Percentiles rank a stretch among this genome's conserved stretches.
Conservation (phyloP, 1,140 invertebrate genomes). For the Trichomalopsis sarcophagae region DNA sequence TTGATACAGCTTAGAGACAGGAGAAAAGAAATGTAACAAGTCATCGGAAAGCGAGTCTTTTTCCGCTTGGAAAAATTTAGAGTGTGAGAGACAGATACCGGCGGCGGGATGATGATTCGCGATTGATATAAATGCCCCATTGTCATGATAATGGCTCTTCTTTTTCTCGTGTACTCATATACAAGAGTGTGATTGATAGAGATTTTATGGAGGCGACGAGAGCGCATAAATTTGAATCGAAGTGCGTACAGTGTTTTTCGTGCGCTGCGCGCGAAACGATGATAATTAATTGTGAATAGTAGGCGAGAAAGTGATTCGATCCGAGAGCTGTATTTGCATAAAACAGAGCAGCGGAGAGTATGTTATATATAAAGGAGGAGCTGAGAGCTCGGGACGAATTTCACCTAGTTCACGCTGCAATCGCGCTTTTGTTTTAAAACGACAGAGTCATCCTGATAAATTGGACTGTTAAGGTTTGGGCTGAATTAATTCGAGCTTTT, state of each 20-base stretch:
- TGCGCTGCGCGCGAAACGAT: background rate
- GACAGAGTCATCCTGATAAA: conserved; percentile 18
- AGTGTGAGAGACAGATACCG: background rate
- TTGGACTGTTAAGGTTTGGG: background rate
- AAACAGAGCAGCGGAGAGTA: background rate
- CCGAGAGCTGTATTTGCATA: background rate
- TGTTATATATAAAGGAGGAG: background rate
- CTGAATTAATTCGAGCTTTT: background rate
- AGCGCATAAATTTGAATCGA: background rate
- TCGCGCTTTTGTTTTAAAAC: conserved; percentile 16
- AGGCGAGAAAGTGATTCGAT: background rate
- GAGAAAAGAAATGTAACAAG: background rate
- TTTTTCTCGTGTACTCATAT: background rate
- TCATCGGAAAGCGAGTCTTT: conserved; percentile 6
- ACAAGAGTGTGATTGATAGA: conserved; percentile 13
- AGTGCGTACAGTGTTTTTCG: background rate
- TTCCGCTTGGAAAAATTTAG: conserved; percentile 29
- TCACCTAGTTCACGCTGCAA: background rate
- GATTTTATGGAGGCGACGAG: background rate
- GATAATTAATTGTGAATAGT: background rate
- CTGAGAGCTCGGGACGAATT: background rate
- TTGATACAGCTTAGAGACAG: too few species aligned
- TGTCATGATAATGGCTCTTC: conserved; percentile 25
- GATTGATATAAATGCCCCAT: conserved; percentile 32
- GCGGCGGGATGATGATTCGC: background rate